These are phyloP conservation scores for Okapia johnstoni DNA, from an alignment of 2,113 vertebrate species.

Conservation along the genomic window DNA sequence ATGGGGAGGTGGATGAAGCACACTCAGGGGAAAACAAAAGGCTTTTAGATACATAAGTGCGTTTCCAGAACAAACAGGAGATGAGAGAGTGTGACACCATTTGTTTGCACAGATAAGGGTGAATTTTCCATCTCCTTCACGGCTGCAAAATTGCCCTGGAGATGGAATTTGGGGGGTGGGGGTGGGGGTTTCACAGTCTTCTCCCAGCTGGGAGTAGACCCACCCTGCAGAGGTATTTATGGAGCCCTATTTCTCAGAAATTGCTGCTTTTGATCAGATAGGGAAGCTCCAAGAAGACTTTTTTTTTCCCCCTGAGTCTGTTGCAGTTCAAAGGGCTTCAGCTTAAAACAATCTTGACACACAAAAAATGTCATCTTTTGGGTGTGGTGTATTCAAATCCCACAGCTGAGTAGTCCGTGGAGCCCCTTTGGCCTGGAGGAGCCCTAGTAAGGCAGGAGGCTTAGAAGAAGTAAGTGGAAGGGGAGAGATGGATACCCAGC, in stretches of 20 bases:
- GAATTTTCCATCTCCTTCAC: background rate
- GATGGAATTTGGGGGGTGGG: background rate
- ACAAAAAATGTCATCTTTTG: background rate
- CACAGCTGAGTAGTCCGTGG: background rate
- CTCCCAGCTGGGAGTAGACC: too few relatives aligned
- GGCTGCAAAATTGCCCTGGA: background rate
- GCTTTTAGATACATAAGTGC: background rate
- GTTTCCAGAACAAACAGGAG: background rate
- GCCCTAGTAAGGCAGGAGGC: background rate
- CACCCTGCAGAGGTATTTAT: background rate
- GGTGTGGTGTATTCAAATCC: too few relatives aligned
- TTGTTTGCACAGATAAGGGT: background rate
- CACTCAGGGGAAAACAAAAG: rapidly evolving
- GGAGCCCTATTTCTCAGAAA: background rate
- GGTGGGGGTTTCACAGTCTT: background rate
- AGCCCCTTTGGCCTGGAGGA: background rate
- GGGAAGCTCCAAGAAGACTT: background rate
- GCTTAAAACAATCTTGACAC: too few relatives aligned
- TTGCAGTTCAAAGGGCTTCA: background rate
- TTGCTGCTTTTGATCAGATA: background rate
- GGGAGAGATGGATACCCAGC: rapidly evolving
- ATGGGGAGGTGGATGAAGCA: background rate
- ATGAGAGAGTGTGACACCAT: background rate
- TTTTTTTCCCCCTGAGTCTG: rapidly evolving
- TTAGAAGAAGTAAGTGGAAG: background rate